Base-by-base conservation (phyloP, 2,113 vertebrate species). In the Bagarius yarrelli region DNA sequence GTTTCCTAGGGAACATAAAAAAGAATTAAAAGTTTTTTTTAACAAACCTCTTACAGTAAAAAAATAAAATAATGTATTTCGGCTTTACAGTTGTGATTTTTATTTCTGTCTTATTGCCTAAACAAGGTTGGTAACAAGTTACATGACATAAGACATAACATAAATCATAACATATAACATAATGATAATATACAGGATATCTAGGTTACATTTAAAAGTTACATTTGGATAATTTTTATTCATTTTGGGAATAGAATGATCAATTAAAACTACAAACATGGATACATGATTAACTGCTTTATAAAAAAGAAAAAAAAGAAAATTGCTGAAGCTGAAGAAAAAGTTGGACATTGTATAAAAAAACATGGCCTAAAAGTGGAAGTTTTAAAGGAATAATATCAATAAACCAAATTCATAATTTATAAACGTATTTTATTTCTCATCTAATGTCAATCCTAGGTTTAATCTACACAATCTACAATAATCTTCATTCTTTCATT, bases 1-100 rank as follows among this genome's bases (percentile, higher is more conserved):
- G 0, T 76, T 78, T 63, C 90, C 92, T 92, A 78, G 73, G 84
- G 4, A 18, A 69, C 19, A 86, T 44, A 84, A 79, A 23, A 13
- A 44, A 67, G 13, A 67, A 88, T 11, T 86, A 52, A 82, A 50
- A 56, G 1, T 14, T 1, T 27, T 59, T 30, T 57, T 40, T 32
- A 21, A 52, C 19, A 8, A 67, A 36, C 23, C 27, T 18, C 32
- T 27, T 16, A 74, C 5, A 57, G 8, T 34, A 32, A 40, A n/a
- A 59, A 2, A 57, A 40, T 40, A 59, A 2, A 57, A 3, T 16
- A n/a, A 40, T 19, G 12, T 23, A 12, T 40, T 55, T n/a, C 3
- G 2, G 8, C 27, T 1, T 13, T 53, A 73, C 27, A 32, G 8
- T 32, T 11, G 16, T 32, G 27, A 53, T 57, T 8, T 47, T 9